These are phyloP conservation scores for Porites australiensis DNA, from an alignment of 64 coral and sea anemone genomes.

Conservation along the genomic window DNA sequence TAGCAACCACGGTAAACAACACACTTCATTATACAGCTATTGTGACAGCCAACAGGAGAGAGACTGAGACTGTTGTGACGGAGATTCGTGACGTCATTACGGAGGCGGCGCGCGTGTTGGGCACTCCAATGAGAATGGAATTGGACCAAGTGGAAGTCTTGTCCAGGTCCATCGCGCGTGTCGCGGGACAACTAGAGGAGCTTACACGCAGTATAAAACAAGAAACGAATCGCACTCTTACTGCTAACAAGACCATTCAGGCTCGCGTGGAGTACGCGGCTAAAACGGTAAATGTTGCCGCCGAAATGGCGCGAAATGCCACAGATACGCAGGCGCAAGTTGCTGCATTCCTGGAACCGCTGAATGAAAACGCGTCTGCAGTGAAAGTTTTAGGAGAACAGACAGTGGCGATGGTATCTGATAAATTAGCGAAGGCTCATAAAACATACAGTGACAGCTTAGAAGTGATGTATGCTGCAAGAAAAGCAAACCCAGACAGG, in stretches of 20 bases:
- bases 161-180: not conserved
- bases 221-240: constrained; percentile 69
- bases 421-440: constrained; percentile 40
- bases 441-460: constrained; percentile 46
- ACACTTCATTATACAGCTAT: constrained; percentile 26
- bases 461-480: constrained; percentile 28
- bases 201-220: constrained; percentile 11
- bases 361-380: constrained; percentile 55
- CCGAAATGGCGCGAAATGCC: constrained; percentile 28
- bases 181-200: constrained; percentile 19
- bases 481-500: constrained; percentile 52
- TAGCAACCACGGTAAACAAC: not conserved
- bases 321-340: constrained; percentile 24
- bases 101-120: not conserved
- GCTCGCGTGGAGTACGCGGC: constrained; percentile 38
- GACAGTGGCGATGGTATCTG: constrained; percentile 23
- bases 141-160: constrained; percentile 22
- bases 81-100: constrained; percentile 41
- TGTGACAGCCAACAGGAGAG: constrained; percentile 36
- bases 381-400: constrained; percentile 39
- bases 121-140: not conserved
- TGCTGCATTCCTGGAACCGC: not conserved
- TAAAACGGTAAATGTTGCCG: constrained; percentile 21
- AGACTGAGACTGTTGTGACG: constrained; percentile 32
- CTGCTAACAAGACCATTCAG: constrained; percentile 54